Conservation (phyloP, 2,113 vertebrate genomes). For the Taurulus bubalis region DNA sequence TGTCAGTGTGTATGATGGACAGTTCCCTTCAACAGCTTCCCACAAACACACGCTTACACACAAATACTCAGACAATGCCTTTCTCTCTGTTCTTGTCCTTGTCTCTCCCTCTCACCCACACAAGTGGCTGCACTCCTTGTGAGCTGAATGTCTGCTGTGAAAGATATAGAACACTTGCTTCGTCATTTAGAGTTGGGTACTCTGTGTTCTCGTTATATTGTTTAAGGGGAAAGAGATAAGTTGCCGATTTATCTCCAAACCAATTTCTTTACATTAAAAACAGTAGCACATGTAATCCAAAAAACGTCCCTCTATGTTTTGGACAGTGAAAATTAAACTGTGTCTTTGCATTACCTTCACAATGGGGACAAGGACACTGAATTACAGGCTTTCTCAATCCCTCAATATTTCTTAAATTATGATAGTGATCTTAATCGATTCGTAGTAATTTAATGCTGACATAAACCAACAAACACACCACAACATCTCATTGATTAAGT, state of each 20-base stretch:
- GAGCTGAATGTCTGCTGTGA: conserved; percentile 58
- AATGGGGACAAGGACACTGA: not conserved
- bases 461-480: conserved; percentile 45
- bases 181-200: conserved; percentile 33
- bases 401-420: conserved; percentile 14
- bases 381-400: not conserved
- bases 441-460: conserved; percentile 57
- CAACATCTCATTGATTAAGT: conserved; percentile 59
- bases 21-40: conserved; percentile 49
- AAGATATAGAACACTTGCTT: conserved; percentile 53
- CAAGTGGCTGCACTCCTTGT: conserved; percentile 44
- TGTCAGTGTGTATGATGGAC: conserved; percentile 68
- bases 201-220: conserved; percentile 38
- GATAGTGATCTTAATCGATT: conserved; percentile 47
- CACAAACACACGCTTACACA: conserved; percentile 18
- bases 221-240: conserved; percentile 39
- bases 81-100: conserved; percentile 47
- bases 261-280: conserved; percentile 46
- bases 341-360: not conserved
- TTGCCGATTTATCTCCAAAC: conserved; percentile 42
- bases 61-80: conserved; percentile 6
- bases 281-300: not conserved
- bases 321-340: not conserved
- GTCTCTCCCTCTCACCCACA: conserved; percentile 15
- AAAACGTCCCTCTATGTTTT: not conserved